phyloP scores from a whole-genome alignment of 1,140 invertebrate species.

The Chionoecetes opilio region DNA sequence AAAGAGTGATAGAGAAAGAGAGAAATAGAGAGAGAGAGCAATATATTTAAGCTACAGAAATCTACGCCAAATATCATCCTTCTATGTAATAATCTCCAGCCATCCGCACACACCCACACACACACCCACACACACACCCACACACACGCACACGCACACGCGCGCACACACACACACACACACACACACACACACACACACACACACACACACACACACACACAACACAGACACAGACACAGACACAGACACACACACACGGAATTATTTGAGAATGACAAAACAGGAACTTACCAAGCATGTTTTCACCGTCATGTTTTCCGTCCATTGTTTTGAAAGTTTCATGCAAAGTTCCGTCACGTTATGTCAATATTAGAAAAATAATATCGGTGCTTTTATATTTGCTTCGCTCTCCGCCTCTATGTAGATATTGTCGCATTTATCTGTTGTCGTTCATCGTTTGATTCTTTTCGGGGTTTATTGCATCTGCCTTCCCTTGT shows the following conservation, averaged over 20 bases:
- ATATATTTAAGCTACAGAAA: too few relatives aligned
- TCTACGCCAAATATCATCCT: too few relatives aligned
- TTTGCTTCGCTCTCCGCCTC: too few relatives aligned
- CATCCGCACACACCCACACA: too few relatives aligned
- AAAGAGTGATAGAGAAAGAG: too few relatives aligned
- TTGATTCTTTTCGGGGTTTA: not conserved
- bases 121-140: too few relatives aligned
- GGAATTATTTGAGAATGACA: not conserved
- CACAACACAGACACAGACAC: not conserved
- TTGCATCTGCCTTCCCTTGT: not conserved
- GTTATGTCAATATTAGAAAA: too few relatives aligned
- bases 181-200: not conserved
- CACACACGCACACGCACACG: too few relatives aligned
- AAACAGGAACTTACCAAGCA: not conserved
- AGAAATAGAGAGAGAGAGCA: too few relatives aligned
- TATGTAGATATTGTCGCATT: not conserved
- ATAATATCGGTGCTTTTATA: too few relatives aligned
- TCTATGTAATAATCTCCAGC: too few relatives aligned
- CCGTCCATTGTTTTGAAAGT: not conserved
- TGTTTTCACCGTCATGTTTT: not conserved
- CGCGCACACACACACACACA: too few relatives aligned
- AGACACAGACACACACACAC: not conserved
- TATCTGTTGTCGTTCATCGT: not conserved
- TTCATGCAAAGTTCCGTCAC: not conserved
- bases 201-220: conserved; percentile 8